These are phyloP conservation scores for Megalurothrips usitatus DNA, from an alignment of 2,888 invertebrate genomes.

Conservation along the genomic window DNA sequence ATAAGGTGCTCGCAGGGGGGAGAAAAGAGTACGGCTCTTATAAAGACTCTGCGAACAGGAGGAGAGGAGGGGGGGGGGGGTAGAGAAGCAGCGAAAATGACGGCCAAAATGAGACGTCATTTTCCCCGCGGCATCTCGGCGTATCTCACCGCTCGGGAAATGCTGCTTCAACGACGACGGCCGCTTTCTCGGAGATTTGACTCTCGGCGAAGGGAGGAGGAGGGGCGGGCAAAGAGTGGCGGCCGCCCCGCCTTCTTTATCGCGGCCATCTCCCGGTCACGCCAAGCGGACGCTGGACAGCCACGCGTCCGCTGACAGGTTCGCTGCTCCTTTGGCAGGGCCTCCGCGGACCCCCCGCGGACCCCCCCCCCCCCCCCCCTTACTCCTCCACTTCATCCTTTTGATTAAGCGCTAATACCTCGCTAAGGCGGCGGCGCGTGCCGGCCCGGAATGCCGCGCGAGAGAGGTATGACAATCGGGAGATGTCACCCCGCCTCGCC, in stretches of 20 bases:
- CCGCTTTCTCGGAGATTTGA: conserved; percentile 13
- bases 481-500: conserved; percentile 10
- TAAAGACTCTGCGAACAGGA: neutral
- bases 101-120: conserved; percentile 17
- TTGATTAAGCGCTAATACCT: too few species aligned
- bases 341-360: too few species aligned
- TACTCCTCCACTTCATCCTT: too few species aligned
- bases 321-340: too few species aligned
- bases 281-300: too few species aligned
- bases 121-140: conserved; percentile 12
- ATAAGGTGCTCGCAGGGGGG: neutral
- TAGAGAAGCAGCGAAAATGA: conserved; percentile 1
- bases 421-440: neutral
- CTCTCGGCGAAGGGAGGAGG: neutral
- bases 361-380: too few species aligned
- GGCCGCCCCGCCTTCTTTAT: too few species aligned
- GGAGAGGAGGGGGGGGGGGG: neutral
- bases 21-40: neutral
- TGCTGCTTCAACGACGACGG: neutral
- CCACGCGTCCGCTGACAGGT: too few species aligned
- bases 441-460: neutral
- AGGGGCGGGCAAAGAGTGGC: too few species aligned
- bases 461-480: neutral
- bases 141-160: conserved; percentile 3
- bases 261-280: too few species aligned